Base-by-base conservation (phyloP, 2,888 invertebrate genomes). In the Leptinotarsa peninsularis region DNA sequence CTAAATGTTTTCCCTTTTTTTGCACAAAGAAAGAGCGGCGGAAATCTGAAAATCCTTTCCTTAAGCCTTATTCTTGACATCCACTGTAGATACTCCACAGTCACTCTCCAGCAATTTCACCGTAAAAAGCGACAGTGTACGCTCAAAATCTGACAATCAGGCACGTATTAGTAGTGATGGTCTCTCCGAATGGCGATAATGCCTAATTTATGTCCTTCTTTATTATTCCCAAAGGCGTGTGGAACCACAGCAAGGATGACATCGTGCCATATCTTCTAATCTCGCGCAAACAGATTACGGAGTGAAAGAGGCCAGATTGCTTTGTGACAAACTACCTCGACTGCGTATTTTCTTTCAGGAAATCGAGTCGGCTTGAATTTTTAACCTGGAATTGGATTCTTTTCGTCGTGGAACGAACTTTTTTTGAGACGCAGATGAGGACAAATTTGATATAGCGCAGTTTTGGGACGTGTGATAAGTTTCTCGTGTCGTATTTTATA, bases 251-350 rank as follows among this genome's bases (percentile, higher is more conserved):
- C 82, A 82, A 84, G 83, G 82, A 82, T 83, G 84, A 83, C 85
- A 83, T 82, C 86, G 86, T 86, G 87, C 85, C 84, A 82, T 87
- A 87, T 87, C 87, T 85, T 80, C 81, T 84, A 84, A 86, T 86
- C 86, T 86, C 82, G 78, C 58, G 79, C 83, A 83, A 84, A 83
- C 84, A 83, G 81, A 82, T 83, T 82, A 82, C 76, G 78, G 72
- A 75, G 74, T 56, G 54, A 74, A 74, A 71, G 72, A 71, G 71
- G 71, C 75, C 68, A 63, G 68, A 77, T 75, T 75, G 67, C 73
- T 75, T 75, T 75, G 77, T 75, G 77, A 77, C 72, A 73, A 75
- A 77, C 67, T 77, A 71, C 72, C 68, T 77, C 67, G 69, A 49
- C 72, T 66, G 18, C 52, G 75, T 66, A 72, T 75, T 66, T 75